Conservation (phyloP, 2,113 vertebrate species). For the Sphyrna mokarran region DNA sequence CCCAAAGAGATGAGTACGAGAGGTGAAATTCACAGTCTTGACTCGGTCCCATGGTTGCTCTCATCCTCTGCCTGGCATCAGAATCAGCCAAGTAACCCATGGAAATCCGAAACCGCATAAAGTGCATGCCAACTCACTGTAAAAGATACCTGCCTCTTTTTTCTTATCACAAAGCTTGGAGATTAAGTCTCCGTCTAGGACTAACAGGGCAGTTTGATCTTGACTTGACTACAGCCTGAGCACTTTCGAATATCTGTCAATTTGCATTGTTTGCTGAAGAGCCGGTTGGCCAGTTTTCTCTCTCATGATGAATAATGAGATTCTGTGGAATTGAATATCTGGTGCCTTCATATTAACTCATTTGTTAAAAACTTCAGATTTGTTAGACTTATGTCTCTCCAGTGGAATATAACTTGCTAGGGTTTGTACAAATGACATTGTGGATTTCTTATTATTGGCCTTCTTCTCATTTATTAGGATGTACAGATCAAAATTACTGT, state of each 20-base stretch:
- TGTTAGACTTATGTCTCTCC: not conserved
- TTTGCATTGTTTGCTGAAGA: not conserved
- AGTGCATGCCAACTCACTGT: not conserved
- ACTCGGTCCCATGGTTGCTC: no score
- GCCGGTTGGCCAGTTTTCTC: not conserved
- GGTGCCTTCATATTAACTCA: not conserved
- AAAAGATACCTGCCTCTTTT: not conserved
- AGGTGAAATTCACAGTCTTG: no score
- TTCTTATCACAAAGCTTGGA: not conserved
- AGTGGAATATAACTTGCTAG: not conserved
- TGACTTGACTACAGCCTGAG: not conserved
- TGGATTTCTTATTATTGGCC: not conserved
- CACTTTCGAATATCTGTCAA: not conserved
- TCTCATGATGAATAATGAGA: not conserved
- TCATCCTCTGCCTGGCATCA: no score
- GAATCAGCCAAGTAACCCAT: no score
- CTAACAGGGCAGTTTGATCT: not conserved
- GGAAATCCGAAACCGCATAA: no score
- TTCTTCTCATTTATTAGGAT: not conserved
- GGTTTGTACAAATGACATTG: not conserved
- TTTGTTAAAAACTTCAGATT: not conserved
- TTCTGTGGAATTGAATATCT: not conserved
- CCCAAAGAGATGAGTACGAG: not conserved
- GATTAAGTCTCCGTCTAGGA: not conserved
- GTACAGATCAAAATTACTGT: not conserved